Evolutionary conservation across 1,140 invertebrate genomes (phyloP).

Genomic region (Teleogryllus occipitalis): DNA sequence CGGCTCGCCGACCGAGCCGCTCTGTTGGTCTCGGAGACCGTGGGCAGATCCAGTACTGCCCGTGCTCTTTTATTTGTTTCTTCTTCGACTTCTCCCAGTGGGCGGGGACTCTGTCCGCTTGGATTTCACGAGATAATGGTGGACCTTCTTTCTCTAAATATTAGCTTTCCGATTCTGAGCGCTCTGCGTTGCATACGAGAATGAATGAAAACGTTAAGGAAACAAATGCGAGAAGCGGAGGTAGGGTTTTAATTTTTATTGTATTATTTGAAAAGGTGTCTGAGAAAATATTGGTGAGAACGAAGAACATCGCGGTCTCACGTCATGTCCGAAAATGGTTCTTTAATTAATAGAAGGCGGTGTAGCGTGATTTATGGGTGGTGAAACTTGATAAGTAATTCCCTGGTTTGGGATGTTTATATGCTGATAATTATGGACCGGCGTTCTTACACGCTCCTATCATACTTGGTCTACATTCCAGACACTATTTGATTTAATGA

Average conservation of each 20-base stretch:
- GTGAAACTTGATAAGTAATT: neutral
- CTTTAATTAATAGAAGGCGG: neutral
- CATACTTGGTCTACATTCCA: too few relatives aligned
- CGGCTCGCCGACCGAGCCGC: too few relatives aligned
- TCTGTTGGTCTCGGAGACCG: neutral
- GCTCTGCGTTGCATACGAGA: neutral
- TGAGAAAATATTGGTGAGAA: neutral
- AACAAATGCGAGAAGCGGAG: neutral
- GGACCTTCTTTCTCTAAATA: slow-evolving; percentile 1
- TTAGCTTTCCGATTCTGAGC: neutral
- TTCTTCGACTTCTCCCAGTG: neutral
- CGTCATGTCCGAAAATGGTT: neutral
- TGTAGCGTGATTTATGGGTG: neutral
- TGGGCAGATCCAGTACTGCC: neutral
- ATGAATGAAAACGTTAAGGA: neutral
- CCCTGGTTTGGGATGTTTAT: neutral
- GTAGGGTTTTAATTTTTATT: neutral
- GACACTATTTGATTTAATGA: too few relatives aligned
- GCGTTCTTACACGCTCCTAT: too few relatives aligned
- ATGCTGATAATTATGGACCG: neutral
- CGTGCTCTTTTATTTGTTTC: neutral
- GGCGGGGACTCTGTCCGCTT: neutral
- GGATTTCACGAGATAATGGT: neutral
- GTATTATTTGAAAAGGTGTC: neutral
- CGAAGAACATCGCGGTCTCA: neutral